Evolutionary conservation across 2,797 vertebrate genomes (phyloP).

Genomic region (Pitangus sulphuratus): DNA sequence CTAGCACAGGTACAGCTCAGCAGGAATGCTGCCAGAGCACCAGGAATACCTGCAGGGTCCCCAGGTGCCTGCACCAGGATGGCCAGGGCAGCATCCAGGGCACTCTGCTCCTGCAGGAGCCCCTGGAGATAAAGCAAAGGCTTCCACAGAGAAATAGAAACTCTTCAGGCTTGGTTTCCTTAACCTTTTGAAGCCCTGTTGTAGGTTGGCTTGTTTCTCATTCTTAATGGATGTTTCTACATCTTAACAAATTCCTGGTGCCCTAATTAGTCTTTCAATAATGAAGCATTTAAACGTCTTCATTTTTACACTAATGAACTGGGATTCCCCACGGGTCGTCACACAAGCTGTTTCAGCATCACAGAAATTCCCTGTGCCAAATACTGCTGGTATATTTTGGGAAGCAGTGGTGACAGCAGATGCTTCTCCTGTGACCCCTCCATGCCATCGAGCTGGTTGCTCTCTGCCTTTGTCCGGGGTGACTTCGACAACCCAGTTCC

Average conservation of each 20-base stretch:
- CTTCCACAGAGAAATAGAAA: neutral
- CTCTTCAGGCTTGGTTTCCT: neutral
- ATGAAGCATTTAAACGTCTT: neutral
- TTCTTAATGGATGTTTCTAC: neutral
- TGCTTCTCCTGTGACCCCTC: neutral
- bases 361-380: neutral
- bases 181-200: neutral
- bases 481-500: neutral
- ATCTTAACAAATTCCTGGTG: neutral
- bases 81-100: neutral
- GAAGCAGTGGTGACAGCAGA: neutral
- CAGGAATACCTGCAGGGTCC: neutral
- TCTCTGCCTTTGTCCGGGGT: neutral
- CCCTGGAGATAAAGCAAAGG: neutral
- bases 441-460: neutral
- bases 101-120: rapidly evolving
- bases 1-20: neutral
- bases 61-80: neutral
- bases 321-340: neutral
- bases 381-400: neutral
- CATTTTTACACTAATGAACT: conserved; percentile 1
- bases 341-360: neutral
- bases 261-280: neutral
- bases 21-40: neutral
- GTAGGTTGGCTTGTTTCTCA: neutral